Conservation (phyloP, 2,113 vertebrate genomes). For the Mesembrinibis cayennensis region DNA sequence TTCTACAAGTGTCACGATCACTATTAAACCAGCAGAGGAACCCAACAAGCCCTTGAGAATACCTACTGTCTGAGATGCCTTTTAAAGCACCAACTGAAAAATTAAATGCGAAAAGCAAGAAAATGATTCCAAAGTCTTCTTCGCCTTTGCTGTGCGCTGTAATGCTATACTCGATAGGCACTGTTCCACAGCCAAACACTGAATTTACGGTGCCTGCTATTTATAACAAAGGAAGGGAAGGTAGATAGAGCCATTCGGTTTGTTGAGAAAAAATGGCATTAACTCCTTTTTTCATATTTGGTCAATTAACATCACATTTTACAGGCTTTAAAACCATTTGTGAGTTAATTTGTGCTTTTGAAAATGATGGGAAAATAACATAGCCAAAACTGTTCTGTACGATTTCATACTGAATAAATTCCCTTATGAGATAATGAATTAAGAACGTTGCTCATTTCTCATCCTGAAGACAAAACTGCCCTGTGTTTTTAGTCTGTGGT, state of each 20-base stretch:
- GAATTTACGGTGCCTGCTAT: neutral
- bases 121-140: slow-evolving; percentile 21
- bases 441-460: neutral
- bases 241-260: neutral
- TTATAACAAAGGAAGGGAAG: neutral
- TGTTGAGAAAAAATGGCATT: neutral
- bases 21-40: slow-evolving; percentile 60
- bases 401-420: neutral
- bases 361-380: neutral
- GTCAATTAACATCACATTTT: slow-evolving; percentile 4
- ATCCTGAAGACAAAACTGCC: neutral
- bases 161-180: neutral
- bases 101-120: slow-evolving; percentile 69
- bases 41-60: slow-evolving; percentile 41
- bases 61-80: slow-evolving; percentile 32
- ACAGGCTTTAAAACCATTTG: neutral
- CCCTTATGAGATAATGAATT: neutral
- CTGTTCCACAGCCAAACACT: neutral
- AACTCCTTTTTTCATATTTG: neutral
- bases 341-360: neutral
- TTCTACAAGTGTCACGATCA: slow-evolving; percentile 42
- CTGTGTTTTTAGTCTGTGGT: neutral
- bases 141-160: slow-evolving; percentile 24
- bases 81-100: slow-evolving; percentile 65
- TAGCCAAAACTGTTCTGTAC: neutral